These are phyloP conservation scores for Sabatieria punctata DNA, from an alignment of 2,888 invertebrate genomes.

Conservation along the genomic window DNA sequence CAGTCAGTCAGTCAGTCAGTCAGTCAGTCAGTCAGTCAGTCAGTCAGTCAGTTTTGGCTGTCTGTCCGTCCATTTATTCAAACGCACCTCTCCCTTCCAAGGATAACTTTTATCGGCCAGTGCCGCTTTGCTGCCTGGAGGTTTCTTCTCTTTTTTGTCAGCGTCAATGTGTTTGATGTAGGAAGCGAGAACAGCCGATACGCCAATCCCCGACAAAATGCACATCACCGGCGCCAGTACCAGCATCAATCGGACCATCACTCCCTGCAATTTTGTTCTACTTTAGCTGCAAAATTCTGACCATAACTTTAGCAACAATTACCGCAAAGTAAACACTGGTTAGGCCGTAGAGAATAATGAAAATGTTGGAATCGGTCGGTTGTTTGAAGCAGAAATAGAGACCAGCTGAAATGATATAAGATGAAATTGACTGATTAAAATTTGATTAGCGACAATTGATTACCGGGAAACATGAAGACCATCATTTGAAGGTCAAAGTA, in stretches of 20 bases:
- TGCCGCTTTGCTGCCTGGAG: too few relatives aligned
- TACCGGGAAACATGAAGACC: constrained; percentile 68
- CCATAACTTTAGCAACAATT: too few relatives aligned
- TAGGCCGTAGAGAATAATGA: constrained; percentile 87
- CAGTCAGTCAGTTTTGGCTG: too few relatives aligned
- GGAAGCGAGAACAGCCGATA: constrained; percentile 59
- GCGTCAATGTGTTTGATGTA: constrained; percentile 65
- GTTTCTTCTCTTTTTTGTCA: constrained; percentile 11
- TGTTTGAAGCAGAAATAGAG: constrained; percentile 90
- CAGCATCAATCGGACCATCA: constrained; percentile 96
- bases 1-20: too few relatives aligned
- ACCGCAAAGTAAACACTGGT: constrained; percentile 96
- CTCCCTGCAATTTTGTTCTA: constrained; percentile 50
- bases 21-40: too few relatives aligned
- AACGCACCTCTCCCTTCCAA: constrained; percentile 8
- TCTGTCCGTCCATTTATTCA: too few relatives aligned
- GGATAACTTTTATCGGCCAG: too few relatives aligned
- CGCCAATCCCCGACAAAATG: constrained; percentile 82
- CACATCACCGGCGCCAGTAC: constrained; percentile 97
- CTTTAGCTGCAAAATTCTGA: too few relatives aligned
- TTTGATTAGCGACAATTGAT: constrained; percentile 7
- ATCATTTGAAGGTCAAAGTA: constrained; percentile 91
- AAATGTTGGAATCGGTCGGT: constrained; percentile 85
- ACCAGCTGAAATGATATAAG: constrained; percentile 48
- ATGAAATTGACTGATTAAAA: background rate